Base-by-base conservation (phyloP, 2,888 invertebrate genomes). In the Lasius fuliginosus region DNA sequence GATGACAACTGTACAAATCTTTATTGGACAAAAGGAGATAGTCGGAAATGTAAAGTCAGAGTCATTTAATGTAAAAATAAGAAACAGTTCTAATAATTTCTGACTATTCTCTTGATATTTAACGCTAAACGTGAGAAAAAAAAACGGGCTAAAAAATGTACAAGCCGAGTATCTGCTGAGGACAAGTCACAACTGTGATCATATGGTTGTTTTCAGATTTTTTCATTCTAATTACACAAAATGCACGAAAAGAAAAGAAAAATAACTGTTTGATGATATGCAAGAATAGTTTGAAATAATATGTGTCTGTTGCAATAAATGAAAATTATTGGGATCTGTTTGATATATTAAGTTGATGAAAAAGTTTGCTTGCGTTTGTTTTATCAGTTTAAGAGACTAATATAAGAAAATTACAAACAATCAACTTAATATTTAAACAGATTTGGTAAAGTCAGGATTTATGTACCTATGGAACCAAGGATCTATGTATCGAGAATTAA, bases 81-180 rank as follows among this genome's bases (percentile, higher is more conserved):
- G 11, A 49, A 49, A 18, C 18, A 33, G 15, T 69, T 68, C 36
- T 49, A 36, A 81, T 42, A 23, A 46, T 62, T 60, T 81, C 23
- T 33, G 46, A 81, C 15, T 71, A 23, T 60, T 71, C 0, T 79
- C 23, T 23, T 23, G 3, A 33, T 33, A 56, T 36, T 71, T 60
- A 79, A 33, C 46, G 79, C 79, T 81, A 73, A 81, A 73, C 46
- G 42, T 58, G 73, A 27, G 60, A 73, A 40, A n/a, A 40, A n/a
- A 79, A 60, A 40, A 91, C 84, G 87, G 89, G 91, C 90, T 87
- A 89, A 90, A 90, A 88, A 89, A 92, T 91, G 92, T 84, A 87
- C 85, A 90, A 87, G 74, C 56, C 89, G 88, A 85, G 92, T 93
- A 94, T 92, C 92, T 93, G 92, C 90, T 88, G 62, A 74, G 82